phyloP scores from a whole-genome alignment of 2,113 vertebrate genomes.

The Eurypyga helias region DNA sequence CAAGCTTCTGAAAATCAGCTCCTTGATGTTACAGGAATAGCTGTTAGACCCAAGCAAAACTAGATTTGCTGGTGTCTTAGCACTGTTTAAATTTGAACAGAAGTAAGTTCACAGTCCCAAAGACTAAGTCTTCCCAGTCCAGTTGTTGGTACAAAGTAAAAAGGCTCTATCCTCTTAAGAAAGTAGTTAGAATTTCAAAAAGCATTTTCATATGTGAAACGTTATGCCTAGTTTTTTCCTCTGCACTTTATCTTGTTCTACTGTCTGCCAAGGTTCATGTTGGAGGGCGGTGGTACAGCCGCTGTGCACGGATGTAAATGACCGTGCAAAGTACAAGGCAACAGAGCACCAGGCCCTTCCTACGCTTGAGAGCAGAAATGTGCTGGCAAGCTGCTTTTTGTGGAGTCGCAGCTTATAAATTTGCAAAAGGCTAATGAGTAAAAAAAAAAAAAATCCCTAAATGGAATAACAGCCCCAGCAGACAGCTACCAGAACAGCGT shows the following conservation, averaged over 20 bases:
- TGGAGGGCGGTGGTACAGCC: neutral
- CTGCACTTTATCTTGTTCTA: neutral
- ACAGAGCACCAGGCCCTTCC: neutral
- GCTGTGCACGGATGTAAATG: neutral
- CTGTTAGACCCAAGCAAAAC: neutral
- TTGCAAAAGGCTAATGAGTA: neutral
- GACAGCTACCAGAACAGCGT: neutral
- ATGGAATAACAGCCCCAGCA: neutral
- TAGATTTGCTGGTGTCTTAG: neutral
- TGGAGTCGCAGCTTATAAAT: neutral
- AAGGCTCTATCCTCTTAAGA: neutral
- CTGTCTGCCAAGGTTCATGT: fast-evolving
- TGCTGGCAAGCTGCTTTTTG: neutral
- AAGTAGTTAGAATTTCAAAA: neutral
- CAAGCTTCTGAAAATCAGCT: neutral
- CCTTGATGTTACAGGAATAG: neutral
- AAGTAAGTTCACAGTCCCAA: neutral
- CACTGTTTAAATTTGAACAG: neutral
- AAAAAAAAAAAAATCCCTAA: neutral
- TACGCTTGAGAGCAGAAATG: neutral
- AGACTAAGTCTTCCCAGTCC: neutral
- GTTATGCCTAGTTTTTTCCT: neutral
- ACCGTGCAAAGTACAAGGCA: neutral
- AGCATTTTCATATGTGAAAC: neutral
- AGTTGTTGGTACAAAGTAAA: neutral